Evolutionary conservation across 1,140 invertebrate genomes (phyloP), one percentile per base, ranked within the genome.

Genomic region (Penaeus vannamei): DNA sequence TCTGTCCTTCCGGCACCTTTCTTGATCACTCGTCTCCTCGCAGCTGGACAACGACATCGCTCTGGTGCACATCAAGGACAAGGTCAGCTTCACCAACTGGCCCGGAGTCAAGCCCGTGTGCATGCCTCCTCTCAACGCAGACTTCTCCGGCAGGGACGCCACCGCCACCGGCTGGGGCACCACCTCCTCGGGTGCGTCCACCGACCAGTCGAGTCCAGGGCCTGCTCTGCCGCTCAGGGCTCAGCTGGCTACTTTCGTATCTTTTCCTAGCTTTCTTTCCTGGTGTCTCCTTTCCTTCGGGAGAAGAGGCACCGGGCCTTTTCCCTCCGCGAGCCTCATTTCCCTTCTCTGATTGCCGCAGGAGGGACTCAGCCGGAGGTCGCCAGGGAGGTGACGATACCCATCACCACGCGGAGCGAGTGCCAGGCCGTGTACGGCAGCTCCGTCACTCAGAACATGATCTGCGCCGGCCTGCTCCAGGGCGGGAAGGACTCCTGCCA

Each of bases 91-190:
- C 72, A 76, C 72, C n/a, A 76, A 76, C n/a, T 76, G 29, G 29
- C 23, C 23, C 1, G 72, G 72, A 26, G 32, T 76, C 72, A 76
- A 76, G 26, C 72, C 72, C 14, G 42, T 76, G 12, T 76, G 72
- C 42, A 14, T 76, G 29, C 72, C 72, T 29, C 29, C 72, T 2
- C 29, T 29, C 26, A 32, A 29, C 17, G 72, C 92, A 92, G 59
- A 36, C 26, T 72, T 12, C n/a, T 36, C 42, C 20, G 64, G 64
- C 53, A 26, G 66, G 12, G 59, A 79, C 26, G 96, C 93, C 0
- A 93, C 95, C 1, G 95, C 95, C 3, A 94, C 95, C 46, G 96
- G 96, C 14, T 97, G 96, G 96, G 96, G 96, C 32, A 94, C 94
- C 7, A 93, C 94, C 0, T 29, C n/a, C 26, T 76, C 23, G 4